Conservation (phyloP, 2,888 invertebrate genomes). For the Drosophila mulleri region DNA sequence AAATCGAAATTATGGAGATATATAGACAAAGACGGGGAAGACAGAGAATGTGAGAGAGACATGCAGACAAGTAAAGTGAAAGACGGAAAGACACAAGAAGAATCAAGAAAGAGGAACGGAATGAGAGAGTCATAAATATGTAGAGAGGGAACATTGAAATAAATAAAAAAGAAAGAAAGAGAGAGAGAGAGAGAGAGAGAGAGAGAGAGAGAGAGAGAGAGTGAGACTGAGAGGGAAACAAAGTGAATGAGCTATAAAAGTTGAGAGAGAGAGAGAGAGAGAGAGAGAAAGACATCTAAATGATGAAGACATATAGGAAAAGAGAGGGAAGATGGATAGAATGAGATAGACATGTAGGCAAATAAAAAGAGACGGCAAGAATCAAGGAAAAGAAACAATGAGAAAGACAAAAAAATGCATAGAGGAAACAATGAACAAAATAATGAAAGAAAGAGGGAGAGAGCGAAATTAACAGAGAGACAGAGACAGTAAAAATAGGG, state of each 20-base stretch:
- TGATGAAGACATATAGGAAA: too few species aligned
- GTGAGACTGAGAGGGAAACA: too few species aligned
- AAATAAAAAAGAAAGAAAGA: neutral
- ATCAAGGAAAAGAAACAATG: too few species aligned
- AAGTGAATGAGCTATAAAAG: too few species aligned
- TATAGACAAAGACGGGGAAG: neutral
- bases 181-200: neutral
- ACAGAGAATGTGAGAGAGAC: neutral
- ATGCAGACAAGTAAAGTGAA: neutral
- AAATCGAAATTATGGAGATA: too few species aligned
- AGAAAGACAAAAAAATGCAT: too few species aligned
- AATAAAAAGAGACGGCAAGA: too few species aligned
- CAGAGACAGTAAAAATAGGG: too few species aligned
- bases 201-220: too few species aligned
- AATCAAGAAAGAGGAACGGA: neutral
- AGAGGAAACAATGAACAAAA: too few species aligned
- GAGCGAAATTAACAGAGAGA: neutral
- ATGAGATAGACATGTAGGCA: too few species aligned
- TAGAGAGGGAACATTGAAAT: neutral
- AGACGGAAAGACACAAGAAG: neutral
- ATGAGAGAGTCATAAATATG: neutral
- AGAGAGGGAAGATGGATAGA: too few species aligned
- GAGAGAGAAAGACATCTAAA: neutral
- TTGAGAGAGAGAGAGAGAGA: neutral
- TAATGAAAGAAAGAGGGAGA: neutral